Evolutionary conservation across 1,140 invertebrate genomes (phyloP), one percentile per base, ranked within the genome.

Genomic region (Mercenaria mercenaria): DNA sequence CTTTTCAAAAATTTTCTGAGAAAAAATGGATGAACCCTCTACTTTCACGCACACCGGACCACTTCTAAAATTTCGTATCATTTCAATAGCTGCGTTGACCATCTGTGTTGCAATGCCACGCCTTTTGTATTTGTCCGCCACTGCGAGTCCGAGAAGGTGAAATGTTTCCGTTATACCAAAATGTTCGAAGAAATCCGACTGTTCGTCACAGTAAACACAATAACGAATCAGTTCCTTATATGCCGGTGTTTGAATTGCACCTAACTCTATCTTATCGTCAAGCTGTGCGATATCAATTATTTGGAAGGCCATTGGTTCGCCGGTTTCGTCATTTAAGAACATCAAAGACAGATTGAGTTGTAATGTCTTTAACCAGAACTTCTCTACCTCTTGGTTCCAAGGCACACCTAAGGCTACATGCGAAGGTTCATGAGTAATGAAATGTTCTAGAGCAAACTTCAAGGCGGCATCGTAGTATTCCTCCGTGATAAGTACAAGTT

Each of bases 181-280:
- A 67, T 64, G 80, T 10, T 29, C 80, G 59, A 61, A 82, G 80
- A 82, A 61, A 23, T 82, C 47, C 32, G 80, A 29, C 6, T 64
- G 23, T 29, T 79, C 26, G 29, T 79, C 76, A n/a, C 20, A 3
- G 23, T 74, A n/a, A 15, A 29, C 1, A 18, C 6, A 8, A 41
- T 6, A 74, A 13, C 23, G 37, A 10, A 74, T 2, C 69, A 74
- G 1, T 23, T 41, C 69, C 23, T 41, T 41, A 1, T 41, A 23
- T 6, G 34, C 8, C 23, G 39, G 26, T 10, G 34, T 15, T 13
- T 74, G 34, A 23, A 74, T 74, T 74, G 34, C 13, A 8, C 41
- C 37, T 43, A 74, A 43, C 39, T 74, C 69, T 10, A 74, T 8
- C 41, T 39, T n/a, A 29, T 74, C 69, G 23, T 74, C 69, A 8